Evolutionary conservation across 2,888 invertebrate species (phyloP).

Genomic region (Morinoia aosen): DNA sequence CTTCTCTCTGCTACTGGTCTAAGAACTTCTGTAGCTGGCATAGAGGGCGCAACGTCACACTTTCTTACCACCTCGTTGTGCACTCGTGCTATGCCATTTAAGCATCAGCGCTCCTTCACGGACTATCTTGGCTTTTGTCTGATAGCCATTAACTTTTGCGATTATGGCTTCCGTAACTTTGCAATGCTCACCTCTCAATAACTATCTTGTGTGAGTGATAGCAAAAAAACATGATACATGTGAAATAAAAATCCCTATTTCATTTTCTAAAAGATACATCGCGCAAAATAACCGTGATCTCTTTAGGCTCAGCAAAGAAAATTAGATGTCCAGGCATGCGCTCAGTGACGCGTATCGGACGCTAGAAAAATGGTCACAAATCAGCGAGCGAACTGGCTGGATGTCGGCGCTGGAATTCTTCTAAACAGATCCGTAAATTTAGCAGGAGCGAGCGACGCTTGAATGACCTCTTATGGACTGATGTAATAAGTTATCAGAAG

Average conservation of each 20-base stretch:
- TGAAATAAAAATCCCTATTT: not conserved
- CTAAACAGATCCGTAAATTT: conserved; percentile 29
- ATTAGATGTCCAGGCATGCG: not conserved
- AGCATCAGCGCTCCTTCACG: too few relatives aligned
- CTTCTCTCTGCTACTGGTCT: too few relatives aligned
- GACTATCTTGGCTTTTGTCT: too few relatives aligned
- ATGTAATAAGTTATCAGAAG: conserved; percentile 31
- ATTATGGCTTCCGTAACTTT: too few relatives aligned
- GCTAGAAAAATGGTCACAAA: conserved; percentile 6
- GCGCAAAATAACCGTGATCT: not conserved
- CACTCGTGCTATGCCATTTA: too few relatives aligned
- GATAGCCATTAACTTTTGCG: too few relatives aligned
- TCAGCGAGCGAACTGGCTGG: not conserved
- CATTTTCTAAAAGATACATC: not conserved
- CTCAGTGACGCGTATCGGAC: conserved; percentile 6
- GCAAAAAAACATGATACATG: not conserved
- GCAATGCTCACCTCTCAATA: not conserved
- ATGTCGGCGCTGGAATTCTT: not conserved
- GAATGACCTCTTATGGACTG: conserved; percentile 35
- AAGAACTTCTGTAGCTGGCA: too few relatives aligned
- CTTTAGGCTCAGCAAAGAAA: not conserved
- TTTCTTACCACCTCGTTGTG: too few relatives aligned
- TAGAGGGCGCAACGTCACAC: too few relatives aligned
- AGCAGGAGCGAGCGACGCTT: not conserved
- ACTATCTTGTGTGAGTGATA: not conserved